Evolutionary conservation across 2,797 vertebrate genomes (phyloP), one percentile per base, ranked within the genome.

Genomic region (Pipistrellus pygmaeus): DNA sequence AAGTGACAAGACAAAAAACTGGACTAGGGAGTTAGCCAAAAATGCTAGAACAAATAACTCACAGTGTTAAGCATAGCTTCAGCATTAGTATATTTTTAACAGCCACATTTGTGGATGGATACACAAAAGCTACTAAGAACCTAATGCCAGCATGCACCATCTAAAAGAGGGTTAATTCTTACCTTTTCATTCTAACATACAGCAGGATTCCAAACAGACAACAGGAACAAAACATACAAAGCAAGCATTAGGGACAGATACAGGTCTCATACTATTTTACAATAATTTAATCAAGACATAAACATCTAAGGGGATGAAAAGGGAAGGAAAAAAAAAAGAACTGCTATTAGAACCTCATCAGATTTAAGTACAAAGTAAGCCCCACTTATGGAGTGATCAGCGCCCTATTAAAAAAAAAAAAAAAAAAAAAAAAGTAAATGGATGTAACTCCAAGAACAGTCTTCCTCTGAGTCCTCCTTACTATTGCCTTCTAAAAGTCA

Each of bases 151-250:
- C 99, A 99, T 99, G 99, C 99, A 99, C 98, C 98, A 98, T 98
- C 98, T 98, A 99, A 98, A 99, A 99, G 98, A 97, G 97, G 93
- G 98, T 98, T 97, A 97, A 98, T 97, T 99, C 99, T 99, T 99
- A 99, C 99, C 99, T 99, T 99, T 98, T 99, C 99, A 99, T 99
- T 99, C 99, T 99, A 99, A 99, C 99, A 99, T 98, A 99, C 99
- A 99, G 99, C 99, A 99, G 99, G 99, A 99, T 99, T 99, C 99
- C 99, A 99, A 99, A 99, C 98, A 99, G 99, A 99, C 98, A 99
- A 99, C 99, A 99, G 98, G 98, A 98, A 98, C 98, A 99, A 99
- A 99, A 99, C 99, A 99, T 99, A 99, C 98, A 98, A 99, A 98
- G 99, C 98, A 99, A 98, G 97, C 96, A 97, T 98, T 98, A 98